phyloP scores from a whole-genome alignment of 2,113 vertebrate genomes.

The Empidonax alnorum region DNA sequence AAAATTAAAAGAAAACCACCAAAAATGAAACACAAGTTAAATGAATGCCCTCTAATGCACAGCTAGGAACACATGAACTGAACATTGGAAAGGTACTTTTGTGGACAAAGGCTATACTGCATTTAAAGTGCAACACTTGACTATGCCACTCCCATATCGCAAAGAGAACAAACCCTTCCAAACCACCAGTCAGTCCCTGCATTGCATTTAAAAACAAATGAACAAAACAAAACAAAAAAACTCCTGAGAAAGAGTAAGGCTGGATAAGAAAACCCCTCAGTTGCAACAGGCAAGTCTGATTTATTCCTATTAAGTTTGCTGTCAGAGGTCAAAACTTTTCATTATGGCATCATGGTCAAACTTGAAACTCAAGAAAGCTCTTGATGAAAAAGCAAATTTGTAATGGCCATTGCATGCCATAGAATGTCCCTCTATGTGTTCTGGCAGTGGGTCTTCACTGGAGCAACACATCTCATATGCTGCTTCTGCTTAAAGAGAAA shows the following conservation, averaged over 20 bases:
- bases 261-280: constrained; percentile 68
- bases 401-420: constrained; percentile 77
- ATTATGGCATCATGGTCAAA: constrained; percentile 95
- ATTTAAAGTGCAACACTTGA: constrained; percentile 79
- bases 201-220: constrained; percentile 59
- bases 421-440: constrained; percentile 67
- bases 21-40: background rate
- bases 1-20: background rate
- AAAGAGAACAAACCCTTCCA: constrained; percentile 68
- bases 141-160: constrained; percentile 58
- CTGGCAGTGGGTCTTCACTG: constrained; percentile 72
- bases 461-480: constrained; percentile 71
- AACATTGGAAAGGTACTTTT: constrained; percentile 76
- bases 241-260: constrained; percentile 81
- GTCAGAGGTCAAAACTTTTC: constrained; percentile 92
- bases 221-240: constrained; percentile 41
- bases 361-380: constrained; percentile 91
- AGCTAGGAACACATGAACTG: constrained; percentile 66
- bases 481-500: constrained; percentile 68
- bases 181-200: constrained; percentile 72
- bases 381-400: constrained; percentile 83
- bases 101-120: constrained; percentile 71
- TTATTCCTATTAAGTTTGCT: background rate
- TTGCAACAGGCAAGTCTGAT: constrained; percentile 49
- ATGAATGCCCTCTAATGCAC: constrained; percentile 72